A percentile compares a stretch with the other conserved stretches of the same genome.
Conservation (phyloP, 2,888 invertebrate species). For the Asteroscopus sphinx region DNA sequence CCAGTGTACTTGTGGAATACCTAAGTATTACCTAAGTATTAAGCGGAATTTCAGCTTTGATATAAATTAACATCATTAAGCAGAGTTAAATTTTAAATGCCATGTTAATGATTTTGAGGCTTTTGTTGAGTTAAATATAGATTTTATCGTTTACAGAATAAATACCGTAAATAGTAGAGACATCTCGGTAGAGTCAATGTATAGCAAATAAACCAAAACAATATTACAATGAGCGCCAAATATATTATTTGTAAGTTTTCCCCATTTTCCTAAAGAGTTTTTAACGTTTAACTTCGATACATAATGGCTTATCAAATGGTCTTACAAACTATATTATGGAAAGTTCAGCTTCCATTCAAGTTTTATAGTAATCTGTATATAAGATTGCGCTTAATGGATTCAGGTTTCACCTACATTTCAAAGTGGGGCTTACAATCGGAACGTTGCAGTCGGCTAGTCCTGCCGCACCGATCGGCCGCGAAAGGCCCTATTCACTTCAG, state of each 20-base stretch:
- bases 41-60: too few relatives aligned
- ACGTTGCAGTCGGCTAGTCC: constrained; percentile 39
- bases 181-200: not conserved
- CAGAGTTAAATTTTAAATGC: too few relatives aligned
- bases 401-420: constrained; percentile 38
- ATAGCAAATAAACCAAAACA: not conserved
- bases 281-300: constrained; percentile 14
- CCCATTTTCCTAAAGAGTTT: constrained; percentile 21
- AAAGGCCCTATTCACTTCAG: constrained; percentile 14
- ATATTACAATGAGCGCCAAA: not conserved
- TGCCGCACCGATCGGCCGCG: constrained; percentile 16
- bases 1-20: too few relatives aligned
- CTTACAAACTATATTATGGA: constrained; percentile 28
- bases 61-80: too few relatives aligned
- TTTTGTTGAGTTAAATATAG: too few relatives aligned
- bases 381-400: constrained; percentile 43
- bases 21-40: too few relatives aligned
- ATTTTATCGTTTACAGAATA: too few relatives aligned
- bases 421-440: constrained; percentile 54
- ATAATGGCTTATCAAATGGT: constrained; percentile 35
- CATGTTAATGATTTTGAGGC: too few relatives aligned
- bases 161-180: too few relatives aligned
- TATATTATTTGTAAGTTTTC: not conserved
- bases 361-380: constrained; percentile 37
- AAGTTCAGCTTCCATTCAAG: constrained; percentile 31